Percentiles rank a stretch among this genome's conserved stretches.
phyloP scores from a whole-genome alignment of 2,113 vertebrate genomes.

The Trichomycterus rosablanca region DNA sequence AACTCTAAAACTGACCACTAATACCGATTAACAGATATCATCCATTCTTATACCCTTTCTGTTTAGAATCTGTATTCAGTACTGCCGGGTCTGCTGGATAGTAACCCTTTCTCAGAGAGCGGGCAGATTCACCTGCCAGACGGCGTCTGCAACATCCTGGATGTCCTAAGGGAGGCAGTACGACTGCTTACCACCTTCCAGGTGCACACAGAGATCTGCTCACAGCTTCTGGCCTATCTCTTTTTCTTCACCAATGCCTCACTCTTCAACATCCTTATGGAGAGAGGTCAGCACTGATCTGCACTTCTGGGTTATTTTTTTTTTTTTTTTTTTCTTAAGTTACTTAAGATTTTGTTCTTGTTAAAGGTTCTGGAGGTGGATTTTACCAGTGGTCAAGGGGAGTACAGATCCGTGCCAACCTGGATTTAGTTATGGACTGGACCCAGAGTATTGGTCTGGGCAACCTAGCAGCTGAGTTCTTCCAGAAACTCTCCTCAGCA shows the following conservation, averaged over 20 bases:
- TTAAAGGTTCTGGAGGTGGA: conserved; percentile 60
- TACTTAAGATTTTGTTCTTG: conserved; percentile 1
- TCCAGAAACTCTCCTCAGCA: conserved; percentile 65
- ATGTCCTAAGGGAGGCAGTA: conserved; percentile 66
- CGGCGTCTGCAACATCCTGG: conserved; percentile 58
- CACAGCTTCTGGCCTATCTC: conserved; percentile 70
- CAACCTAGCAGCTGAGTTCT: conserved; percentile 61
- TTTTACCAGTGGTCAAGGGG: conserved; percentile 75
- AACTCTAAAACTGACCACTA: no score
- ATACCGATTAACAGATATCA: no score
- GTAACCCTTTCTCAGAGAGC: conserved; percentile 70
- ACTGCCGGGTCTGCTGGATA: conserved; percentile 65
- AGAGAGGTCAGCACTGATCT: conserved; percentile 60
- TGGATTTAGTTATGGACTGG: conserved; percentile 75
- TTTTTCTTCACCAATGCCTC: conserved; percentile 78
- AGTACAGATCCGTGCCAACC: conserved; percentile 71
- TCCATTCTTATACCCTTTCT: not conserved
- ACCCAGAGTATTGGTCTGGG: conserved; percentile 65
- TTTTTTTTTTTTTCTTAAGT: no score
- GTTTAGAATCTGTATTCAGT: conserved; percentile 67
- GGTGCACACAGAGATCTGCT: conserved; percentile 67
- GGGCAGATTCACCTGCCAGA: conserved; percentile 59
- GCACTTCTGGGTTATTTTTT: no score
- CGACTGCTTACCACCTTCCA: conserved; percentile 61
- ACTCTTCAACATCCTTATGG: conserved; percentile 75